Conservation (phyloP, 1,140 invertebrate genomes). For the Hydropsyche tenuis region DNA sequence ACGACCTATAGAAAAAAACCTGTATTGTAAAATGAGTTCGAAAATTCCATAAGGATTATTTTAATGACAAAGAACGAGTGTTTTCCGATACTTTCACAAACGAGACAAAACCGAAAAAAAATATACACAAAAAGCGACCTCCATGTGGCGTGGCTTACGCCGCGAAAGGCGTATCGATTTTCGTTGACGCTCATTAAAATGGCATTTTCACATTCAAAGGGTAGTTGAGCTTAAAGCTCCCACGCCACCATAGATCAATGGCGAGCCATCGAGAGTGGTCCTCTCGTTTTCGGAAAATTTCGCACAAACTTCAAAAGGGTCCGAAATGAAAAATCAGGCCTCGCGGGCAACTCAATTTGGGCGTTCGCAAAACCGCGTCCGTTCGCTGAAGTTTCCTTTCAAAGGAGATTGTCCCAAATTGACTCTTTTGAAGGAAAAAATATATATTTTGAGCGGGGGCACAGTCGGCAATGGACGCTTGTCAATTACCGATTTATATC, state of each 20-base stretch:
- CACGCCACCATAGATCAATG: not conserved
- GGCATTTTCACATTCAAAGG: not conserved
- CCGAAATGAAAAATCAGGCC: slow-evolving; percentile 16
- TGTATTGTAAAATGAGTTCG: too few species aligned
- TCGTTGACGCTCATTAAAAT: not conserved
- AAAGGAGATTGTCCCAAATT: not conserved
- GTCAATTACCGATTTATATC: too few species aligned
- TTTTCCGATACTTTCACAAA: too few species aligned
- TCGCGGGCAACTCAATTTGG: slow-evolving; percentile 7
- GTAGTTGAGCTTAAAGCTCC: not conserved
- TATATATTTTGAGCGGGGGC: not conserved
- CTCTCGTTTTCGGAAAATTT: not conserved
- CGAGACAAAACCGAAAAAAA: too few species aligned
- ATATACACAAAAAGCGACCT: too few species aligned
- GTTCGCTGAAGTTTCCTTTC: not conserved
- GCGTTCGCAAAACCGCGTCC: not conserved
- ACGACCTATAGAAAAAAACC: too few species aligned
- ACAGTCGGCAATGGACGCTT: not conserved
- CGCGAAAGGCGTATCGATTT: not conserved
- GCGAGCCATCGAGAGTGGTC: not conserved
- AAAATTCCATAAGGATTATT: too few species aligned
- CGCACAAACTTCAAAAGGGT: slow-evolving; percentile 2
- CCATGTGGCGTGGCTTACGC: too few species aligned
- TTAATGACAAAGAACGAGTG: too few species aligned
- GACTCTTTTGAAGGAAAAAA: slow-evolving; percentile 14